phyloP scores from a whole-genome alignment of 2,113 vertebrate species.

The Pseudorasbora parva region DNA sequence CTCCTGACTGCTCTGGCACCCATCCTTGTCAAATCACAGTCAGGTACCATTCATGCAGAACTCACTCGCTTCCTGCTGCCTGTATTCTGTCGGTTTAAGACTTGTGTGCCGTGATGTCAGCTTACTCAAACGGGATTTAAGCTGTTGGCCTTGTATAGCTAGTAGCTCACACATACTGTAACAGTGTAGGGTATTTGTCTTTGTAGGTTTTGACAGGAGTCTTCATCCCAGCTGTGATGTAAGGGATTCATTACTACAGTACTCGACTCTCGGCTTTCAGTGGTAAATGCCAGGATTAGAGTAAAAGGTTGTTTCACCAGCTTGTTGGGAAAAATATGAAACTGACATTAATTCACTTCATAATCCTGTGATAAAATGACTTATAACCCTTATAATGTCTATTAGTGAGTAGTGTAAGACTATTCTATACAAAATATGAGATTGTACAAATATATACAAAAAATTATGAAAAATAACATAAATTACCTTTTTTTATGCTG shows the following conservation, averaged over 20 bases:
- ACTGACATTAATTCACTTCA: neutral
- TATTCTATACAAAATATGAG: neutral
- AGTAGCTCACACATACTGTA: neutral
- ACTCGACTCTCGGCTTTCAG: neutral
- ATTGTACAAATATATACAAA: neutral
- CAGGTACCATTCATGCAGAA: neutral
- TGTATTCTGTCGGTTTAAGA: neutral
- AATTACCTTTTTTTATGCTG: too few species aligned
- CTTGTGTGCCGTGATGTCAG: neutral
- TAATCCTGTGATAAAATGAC: neutral
- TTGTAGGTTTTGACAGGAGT: neutral
- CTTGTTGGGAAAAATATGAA: neutral
- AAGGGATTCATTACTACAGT: slow-evolving; percentile 13
- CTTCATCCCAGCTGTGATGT: neutral
- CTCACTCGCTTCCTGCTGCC: neutral
- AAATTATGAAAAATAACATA: too few species aligned
- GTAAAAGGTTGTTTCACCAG: neutral
- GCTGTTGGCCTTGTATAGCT: neutral
- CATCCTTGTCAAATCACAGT: slow-evolving; percentile 25
- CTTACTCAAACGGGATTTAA: slow-evolving; percentile 1
- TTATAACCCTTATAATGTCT: neutral
- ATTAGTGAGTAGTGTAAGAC: neutral
- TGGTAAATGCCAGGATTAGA: slow-evolving; percentile 19
- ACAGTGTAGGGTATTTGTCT: neutral
- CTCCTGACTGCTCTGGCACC: slow-evolving; percentile 6